These are phyloP conservation scores for Cryptophagus acutangulus DNA, from an alignment of 2,888 invertebrate genomes.

Conservation along the genomic window DNA sequence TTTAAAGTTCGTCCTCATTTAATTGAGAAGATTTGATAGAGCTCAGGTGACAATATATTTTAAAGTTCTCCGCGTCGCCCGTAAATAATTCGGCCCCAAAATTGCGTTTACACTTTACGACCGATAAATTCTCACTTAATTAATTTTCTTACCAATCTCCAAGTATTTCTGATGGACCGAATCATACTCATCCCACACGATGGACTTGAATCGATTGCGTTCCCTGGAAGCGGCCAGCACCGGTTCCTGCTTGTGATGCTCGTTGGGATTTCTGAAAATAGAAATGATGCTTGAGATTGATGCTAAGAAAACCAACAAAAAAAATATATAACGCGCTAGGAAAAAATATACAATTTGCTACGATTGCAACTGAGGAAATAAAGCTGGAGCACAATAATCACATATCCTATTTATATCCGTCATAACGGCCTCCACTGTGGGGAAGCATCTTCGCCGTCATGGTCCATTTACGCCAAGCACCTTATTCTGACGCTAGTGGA, in stretches of 20 bases:
- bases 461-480: constrained; percentile 22
- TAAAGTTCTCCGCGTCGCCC: neutral
- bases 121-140: no score
- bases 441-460: constrained; percentile 10
- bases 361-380: constrained; percentile 13
- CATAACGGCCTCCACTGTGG: constrained; percentile 13
- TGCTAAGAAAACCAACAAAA: neutral
- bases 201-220: constrained; percentile 75
- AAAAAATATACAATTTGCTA: constrained; percentile 20
- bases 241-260: constrained; percentile 72
- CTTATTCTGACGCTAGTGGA: constrained; percentile 9
- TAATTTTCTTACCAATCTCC: constrained; percentile 88
- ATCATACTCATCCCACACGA: constrained; percentile 90
- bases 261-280: constrained; percentile 79
- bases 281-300: constrained; percentile 10
- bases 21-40: constrained; percentile 5
- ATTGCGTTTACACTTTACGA: no score
- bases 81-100: no score
- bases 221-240: constrained; percentile 76
- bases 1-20: constrained; percentile 8
- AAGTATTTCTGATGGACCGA: constrained; percentile 89
- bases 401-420: constrained; percentile 27
- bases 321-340: neutral
- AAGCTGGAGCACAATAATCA: constrained; percentile 21
- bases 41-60: neutral